Percentiles rank a stretch among this genome's conserved stretches.
phyloP scores from a whole-genome alignment of 2,797 vertebrate genomes.

The Mormyrops boulengeri region DNA sequence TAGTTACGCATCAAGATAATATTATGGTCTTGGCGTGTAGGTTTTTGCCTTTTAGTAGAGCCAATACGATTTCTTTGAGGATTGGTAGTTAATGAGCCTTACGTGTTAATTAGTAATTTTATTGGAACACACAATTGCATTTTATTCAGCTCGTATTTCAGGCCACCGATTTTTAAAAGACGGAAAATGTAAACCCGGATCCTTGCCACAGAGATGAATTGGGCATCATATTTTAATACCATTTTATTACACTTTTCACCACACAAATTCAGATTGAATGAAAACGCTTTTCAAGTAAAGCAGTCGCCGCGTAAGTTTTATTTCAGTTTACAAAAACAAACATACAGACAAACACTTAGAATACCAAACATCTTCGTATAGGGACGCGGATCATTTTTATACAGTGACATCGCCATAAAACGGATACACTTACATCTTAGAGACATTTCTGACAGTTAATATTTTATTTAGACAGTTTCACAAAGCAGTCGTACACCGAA shows the following conservation, averaged over 20 bases:
- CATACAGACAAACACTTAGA: conserved; percentile 50
- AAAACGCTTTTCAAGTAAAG: not conserved
- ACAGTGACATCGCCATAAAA: conserved; percentile 39
- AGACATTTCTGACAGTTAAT: conserved; percentile 33
- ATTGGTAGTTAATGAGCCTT: not conserved
- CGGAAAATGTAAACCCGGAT: not conserved
- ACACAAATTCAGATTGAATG: not conserved
- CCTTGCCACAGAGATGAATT: not conserved
- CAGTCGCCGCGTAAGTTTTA: conserved; percentile 38
- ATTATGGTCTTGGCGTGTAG: not conserved
- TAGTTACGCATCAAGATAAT: not conserved
- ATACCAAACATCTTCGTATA: conserved; percentile 45
- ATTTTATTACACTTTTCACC: not conserved
- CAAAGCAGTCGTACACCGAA: conserved; percentile 34
- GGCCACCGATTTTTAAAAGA: not conserved
- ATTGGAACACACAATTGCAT: not conserved
- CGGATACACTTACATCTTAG: conserved; percentile 38
- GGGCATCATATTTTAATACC: not conserved
- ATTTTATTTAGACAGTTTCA: conserved; percentile 32
- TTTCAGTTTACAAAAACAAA: conserved; percentile 54
- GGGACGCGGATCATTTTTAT: conserved; percentile 35
- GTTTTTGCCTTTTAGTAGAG: not conserved
- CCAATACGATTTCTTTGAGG: not conserved
- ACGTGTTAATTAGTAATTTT: not conserved
- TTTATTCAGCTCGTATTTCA: not conserved